Evolutionary conservation across 2,797 vertebrate species (phyloP).

Genomic region (Coilia nasus): DNA sequence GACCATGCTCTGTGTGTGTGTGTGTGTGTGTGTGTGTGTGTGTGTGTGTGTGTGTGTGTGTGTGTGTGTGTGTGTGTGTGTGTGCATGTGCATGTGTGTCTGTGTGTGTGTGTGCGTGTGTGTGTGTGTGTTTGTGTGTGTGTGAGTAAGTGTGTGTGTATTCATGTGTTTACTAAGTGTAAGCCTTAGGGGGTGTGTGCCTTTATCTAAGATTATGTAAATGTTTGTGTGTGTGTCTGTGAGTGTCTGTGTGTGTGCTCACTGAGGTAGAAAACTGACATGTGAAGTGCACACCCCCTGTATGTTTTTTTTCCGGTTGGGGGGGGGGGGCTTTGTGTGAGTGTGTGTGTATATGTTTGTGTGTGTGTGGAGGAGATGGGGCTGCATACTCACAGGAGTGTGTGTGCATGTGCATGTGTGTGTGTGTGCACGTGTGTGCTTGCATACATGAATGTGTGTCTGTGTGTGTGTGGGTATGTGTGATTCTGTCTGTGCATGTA

Average conservation of each 20-base stretch:
- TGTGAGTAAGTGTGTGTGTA: background rate
- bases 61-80: slow-evolving; percentile 32
- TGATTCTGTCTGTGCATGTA: background rate
- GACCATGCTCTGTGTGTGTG: slow-evolving; percentile 28
- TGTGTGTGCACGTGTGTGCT: background rate
- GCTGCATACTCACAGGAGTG: too few relatives aligned
- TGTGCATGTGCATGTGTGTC: background rate
- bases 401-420: background rate
- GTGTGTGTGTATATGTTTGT: background rate
- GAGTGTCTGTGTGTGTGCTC: background rate
- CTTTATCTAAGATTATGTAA: background rate
- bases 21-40: background rate
- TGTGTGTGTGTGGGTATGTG: slow-evolving; percentile 10
- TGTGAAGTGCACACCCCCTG: slow-evolving; percentile 12
- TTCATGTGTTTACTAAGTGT: background rate
- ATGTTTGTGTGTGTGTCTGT: slow-evolving; percentile 14
- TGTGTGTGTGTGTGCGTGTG: background rate
- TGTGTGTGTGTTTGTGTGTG: background rate
- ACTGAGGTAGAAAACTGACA: background rate
- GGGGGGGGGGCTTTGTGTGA: background rate
- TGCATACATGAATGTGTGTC: background rate
- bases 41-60: background rate
- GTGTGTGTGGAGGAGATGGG: background rate
- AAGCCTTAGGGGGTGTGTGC: too few relatives aligned
- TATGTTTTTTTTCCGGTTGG: too few relatives aligned